Evolutionary conservation across 2,113 vertebrate species (phyloP).

Genomic region (Apteryx mantelli): DNA sequence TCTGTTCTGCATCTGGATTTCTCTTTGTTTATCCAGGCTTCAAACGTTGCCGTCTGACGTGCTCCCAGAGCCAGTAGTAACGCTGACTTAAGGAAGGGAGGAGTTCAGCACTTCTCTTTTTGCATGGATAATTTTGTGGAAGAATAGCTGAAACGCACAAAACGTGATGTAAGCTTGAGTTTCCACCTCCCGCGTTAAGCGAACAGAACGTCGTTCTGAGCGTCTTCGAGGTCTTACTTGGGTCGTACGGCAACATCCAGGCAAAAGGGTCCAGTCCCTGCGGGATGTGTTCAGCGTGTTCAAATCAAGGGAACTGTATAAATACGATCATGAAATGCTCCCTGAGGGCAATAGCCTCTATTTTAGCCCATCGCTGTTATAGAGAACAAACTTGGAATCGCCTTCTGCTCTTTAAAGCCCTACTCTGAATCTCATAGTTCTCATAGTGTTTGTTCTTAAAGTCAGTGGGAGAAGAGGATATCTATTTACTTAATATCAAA

Average conservation of each 20-base stretch:
- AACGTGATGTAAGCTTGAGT: not conserved
- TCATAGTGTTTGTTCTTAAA: not conserved
- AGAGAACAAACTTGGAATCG: not conserved
- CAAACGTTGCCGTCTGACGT: not conserved
- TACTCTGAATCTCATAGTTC: not conserved
- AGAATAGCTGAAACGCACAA: not conserved
- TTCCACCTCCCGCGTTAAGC: not conserved
- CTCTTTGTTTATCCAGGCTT: not conserved
- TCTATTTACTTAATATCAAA: not conserved
- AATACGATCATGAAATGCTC: not conserved
- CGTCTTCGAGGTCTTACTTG: not conserved
- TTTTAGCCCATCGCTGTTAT: not conserved
- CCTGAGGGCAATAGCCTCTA: not conserved
- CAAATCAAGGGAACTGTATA: not conserved
- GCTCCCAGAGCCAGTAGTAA: not conserved
- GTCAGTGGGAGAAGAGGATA: not conserved
- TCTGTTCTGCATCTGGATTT: conserved; percentile 27
- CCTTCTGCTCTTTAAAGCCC: not conserved
- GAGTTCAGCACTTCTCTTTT: not conserved
- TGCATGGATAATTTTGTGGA: not conserved
- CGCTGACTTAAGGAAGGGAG: not conserved
- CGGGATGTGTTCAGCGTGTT: not conserved
- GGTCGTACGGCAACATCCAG: too few species aligned
- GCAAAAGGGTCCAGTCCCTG: not conserved
- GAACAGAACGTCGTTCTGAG: not conserved